Base-by-base conservation (phyloP, 1,140 invertebrate genomes). In the Brachystomella parvula region DNA sequence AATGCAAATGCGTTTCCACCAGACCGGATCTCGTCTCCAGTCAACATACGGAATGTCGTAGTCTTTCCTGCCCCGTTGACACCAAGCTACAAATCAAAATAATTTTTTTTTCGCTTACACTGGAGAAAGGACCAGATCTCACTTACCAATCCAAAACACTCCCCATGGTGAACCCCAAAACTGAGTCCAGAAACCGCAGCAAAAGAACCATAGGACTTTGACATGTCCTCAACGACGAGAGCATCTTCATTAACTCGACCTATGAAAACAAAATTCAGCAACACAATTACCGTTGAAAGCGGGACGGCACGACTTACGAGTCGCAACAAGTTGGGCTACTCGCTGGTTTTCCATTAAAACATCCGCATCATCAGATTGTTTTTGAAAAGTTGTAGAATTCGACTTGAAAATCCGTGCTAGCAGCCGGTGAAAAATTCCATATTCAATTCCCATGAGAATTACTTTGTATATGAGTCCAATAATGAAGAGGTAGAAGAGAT, bases 81-180 rank as follows among this genome's bases (percentile, higher is more conserved):
- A 49, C 79, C 78, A 21, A 78, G 67, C 12, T 53, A 24, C 21
- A 53, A 53, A 6, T 6, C 49, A 15, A 9, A 26, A 15, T 24
- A 53, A 53, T n/a, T n/a, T n/a, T n/a, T n/a, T n/a, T n/a, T n/a
- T n/a, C n/a, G n/a, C n/a, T n/a, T n/a, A n/a, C n/a, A n/a, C n/a
- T n/a, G n/a, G n/a, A n/a, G n/a, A n/a, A n/a, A n/a, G n/a, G n/a
- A n/a, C n/a, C n/a, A n/a, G 67, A 77, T 77, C 6, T 77, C 72
- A 29, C 81, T 81, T 21, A 82, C 72, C 30, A 82, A 67, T 21
- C 81, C 81, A 75, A 82, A 82, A 70, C 80, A 81, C 70, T 82
- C 80, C 30, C 77, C 76, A 24, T 76, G 65, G 24, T 76, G 73
- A 61, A 75, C 70, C 12, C 71, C 70, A 66, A 69, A 69, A 17